Percentiles rank a stretch among this genome's conserved stretches.
These are phyloP conservation scores for Stramonita haemastoma DNA, from an alignment of 2,888 invertebrate genomes.

Conservation along the genomic window DNA sequence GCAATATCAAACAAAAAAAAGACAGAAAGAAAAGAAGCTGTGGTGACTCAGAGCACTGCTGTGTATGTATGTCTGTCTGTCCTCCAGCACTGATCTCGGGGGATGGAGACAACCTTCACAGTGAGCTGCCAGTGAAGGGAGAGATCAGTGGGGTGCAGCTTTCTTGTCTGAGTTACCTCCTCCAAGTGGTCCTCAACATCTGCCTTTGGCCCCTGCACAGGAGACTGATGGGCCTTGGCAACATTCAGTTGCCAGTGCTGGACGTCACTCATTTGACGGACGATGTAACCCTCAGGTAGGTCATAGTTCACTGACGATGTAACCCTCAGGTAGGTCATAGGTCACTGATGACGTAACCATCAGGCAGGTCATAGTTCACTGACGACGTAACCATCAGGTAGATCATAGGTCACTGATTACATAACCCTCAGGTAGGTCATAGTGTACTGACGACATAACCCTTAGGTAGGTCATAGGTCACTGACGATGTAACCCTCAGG, in stretches of 20 bases:
- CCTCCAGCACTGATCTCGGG: neutral
- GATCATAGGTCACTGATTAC: too few relatives aligned
- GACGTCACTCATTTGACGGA: constrained; percentile 59
- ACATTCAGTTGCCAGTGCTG: constrained; percentile 39
- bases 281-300: constrained; percentile 56
- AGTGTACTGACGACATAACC: too few relatives aligned
- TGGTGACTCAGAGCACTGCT: too few relatives aligned
- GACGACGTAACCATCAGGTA: too few relatives aligned
- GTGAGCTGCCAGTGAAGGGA: constrained; percentile 30
- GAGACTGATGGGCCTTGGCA: neutral
- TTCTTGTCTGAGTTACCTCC: constrained; percentile 26
- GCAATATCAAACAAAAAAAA: too few relatives aligned
- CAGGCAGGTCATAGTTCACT: too few relatives aligned
- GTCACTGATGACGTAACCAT: too few relatives aligned
- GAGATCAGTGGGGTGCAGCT: constrained; percentile 34
- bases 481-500: too few relatives aligned
- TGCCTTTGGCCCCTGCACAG: constrained; percentile 39
- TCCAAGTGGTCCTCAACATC: constrained; percentile 38
- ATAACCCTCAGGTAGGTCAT: too few relatives aligned
- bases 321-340: constrained; percentile 42
- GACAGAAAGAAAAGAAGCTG: too few relatives aligned
- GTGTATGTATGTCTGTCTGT: neutral
- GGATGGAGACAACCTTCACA: neutral
- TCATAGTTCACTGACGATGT: neutral
- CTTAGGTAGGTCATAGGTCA: too few relatives aligned